These are phyloP conservation scores for Geotrypetes seraphini DNA, from an alignment of 2,797 vertebrate genomes.

Conservation along the genomic window DNA sequence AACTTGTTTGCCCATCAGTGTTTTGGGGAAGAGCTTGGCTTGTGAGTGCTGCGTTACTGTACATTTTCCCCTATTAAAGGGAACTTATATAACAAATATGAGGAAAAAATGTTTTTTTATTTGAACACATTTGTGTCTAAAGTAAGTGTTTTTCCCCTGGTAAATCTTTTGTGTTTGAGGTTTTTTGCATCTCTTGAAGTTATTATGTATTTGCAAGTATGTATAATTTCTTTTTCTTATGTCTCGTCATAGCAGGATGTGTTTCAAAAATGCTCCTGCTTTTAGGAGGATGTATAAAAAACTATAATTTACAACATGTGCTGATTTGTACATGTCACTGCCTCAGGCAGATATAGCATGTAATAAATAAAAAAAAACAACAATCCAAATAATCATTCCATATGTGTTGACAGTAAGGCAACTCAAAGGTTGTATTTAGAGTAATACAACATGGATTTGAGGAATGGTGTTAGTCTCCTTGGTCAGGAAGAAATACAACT, in stretches of 20 bases:
- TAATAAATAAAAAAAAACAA: constrained; percentile 36
- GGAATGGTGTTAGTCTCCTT: constrained; percentile 11
- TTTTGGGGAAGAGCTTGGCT: constrained; percentile 29
- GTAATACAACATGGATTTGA: constrained; percentile 42
- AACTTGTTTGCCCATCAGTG: constrained; percentile 35
- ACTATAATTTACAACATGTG: constrained; percentile 41
- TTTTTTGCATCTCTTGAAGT: constrained; percentile 40
- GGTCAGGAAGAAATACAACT: constrained; percentile 31
- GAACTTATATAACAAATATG: constrained; percentile 22
- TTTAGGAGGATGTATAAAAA: constrained; percentile 37
- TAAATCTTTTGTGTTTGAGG: constrained; percentile 36
- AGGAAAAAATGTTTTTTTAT: constrained; percentile 30
- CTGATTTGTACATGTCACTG: constrained; percentile 44
- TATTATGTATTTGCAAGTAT: constrained; percentile 38
- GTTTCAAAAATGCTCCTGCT: constrained; percentile 31
- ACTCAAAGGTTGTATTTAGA: constrained; percentile 46
- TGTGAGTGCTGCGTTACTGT: constrained; percentile 30
- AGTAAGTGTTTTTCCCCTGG: constrained; percentile 20
- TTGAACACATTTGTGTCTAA: constrained; percentile 32
- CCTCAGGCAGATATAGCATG: constrained; percentile 45
- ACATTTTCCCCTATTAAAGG: constrained; percentile 34
- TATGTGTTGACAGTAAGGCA: constrained; percentile 40
- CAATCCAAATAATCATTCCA: constrained; percentile 43
- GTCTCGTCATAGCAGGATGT: constrained; percentile 40
- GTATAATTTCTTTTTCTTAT: constrained; percentile 33